Percentiles rank a stretch among this genome's conserved stretches.
Evolutionary conservation across 2,113 vertebrate species (phyloP).

Genomic region (Lathamus discolor): DNA sequence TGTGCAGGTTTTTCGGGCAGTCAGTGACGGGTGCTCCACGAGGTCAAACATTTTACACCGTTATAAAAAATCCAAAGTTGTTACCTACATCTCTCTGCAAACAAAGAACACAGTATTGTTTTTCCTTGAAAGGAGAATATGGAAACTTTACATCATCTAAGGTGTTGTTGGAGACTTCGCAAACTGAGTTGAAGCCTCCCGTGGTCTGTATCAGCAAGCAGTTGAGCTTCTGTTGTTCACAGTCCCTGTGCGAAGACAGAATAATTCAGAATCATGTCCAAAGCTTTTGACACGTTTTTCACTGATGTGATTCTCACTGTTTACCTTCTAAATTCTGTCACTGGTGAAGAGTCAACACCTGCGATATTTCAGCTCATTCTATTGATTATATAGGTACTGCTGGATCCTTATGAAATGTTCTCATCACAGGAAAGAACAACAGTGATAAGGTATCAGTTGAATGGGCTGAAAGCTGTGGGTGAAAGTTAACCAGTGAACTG

Average conservation of each 20-base stretch:
- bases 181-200: not conserved
- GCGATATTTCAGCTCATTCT: not conserved
- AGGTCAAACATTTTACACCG: not conserved
- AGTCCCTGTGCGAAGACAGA: not conserved
- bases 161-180: not conserved
- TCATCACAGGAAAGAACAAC: not conserved
- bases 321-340: not conserved
- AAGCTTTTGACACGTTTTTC: not conserved
- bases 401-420: not conserved
- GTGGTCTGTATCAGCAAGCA: not conserved
- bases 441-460: not conserved
- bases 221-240: not conserved
- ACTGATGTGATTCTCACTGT: not conserved
- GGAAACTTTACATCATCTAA: not conserved
- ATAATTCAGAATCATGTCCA: not conserved
- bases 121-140: rapidly evolving
- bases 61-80: not conserved
- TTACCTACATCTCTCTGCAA: not conserved
- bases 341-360: not conserved
- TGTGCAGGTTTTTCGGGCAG: not conserved
- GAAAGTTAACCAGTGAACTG: not conserved
- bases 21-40: not conserved
- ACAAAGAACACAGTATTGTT: not conserved
- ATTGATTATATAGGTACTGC: not conserved
- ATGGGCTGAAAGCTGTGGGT: not conserved